Conservation (phyloP, 1,140 invertebrate species). For the Drosophila watanabei region DNA sequence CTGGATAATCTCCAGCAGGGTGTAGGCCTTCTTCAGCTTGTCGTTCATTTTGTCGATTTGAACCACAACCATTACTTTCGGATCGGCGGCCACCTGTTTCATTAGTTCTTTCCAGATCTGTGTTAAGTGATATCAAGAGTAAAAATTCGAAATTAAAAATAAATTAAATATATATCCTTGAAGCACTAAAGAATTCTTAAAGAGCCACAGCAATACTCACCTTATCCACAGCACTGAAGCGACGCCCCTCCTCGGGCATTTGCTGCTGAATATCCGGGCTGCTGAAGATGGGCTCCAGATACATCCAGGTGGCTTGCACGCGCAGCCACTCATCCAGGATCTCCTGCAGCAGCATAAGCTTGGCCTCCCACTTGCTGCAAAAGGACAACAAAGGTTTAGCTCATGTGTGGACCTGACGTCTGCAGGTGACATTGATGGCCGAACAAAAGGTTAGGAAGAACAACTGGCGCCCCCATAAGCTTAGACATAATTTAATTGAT, state of each 20-base stretch:
- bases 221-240: slow-evolving; percentile 96
- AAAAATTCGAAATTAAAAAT: too few relatives aligned
- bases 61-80: slow-evolving; percentile 93
- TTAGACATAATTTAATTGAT: slow-evolving; percentile 6
- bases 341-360: slow-evolving; percentile 93
- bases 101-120: slow-evolving; percentile 96
- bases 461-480: not conserved
- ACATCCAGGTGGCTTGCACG: slow-evolving; percentile 98
- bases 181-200: not conserved
- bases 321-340: slow-evolving; percentile 98
- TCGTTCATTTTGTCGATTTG: slow-evolving; percentile 98
- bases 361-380: slow-evolving; percentile 90
- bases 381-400: slow-evolving; percentile 41
- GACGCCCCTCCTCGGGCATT: slow-evolving; percentile 95
- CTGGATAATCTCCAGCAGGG: slow-evolving; percentile 94
- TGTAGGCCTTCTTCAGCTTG: slow-evolving; percentile 95
- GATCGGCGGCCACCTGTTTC: slow-evolving; percentile 92
- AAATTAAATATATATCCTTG: not conserved
- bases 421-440: slow-evolving; percentile 38
- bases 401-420: slow-evolving; percentile 20
- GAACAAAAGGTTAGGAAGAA: slow-evolving; percentile 20
- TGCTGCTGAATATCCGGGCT: slow-evolving; percentile 98
- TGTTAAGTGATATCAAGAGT: not conserved
- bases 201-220: slow-evolving; percentile 7
- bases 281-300: slow-evolving; percentile 98